These are phyloP conservation scores for Sycophila texana DNA, from an alignment of 2,888 invertebrate genomes.

Conservation along the genomic window DNA sequence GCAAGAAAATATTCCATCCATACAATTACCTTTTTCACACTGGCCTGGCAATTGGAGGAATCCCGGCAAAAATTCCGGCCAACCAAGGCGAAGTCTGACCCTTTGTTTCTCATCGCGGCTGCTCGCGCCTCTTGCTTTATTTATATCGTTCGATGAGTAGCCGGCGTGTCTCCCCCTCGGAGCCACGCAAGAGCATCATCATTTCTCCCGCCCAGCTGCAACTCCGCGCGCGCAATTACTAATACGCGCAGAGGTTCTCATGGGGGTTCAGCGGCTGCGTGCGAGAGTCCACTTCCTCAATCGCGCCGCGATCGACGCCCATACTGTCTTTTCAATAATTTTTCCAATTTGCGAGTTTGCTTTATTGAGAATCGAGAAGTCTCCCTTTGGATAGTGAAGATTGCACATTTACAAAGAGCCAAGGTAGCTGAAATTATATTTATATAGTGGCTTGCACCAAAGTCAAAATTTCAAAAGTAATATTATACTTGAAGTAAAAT, in stretches of 20 bases:
- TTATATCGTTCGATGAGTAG: constrained; percentile 65
- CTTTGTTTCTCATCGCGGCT: background rate
- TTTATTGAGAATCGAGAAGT: no score
- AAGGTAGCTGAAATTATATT: no score
- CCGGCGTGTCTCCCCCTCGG: constrained; percentile 64
- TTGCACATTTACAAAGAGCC: no score
- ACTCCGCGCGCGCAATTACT: constrained; percentile 6
- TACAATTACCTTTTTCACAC: background rate
- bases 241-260: constrained; percentile 17
- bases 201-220: constrained; percentile 56
- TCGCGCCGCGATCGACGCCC: no score
- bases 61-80: background rate
- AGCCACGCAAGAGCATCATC: constrained; percentile 39
- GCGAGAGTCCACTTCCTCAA: no score
- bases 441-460: no score
- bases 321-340: no score
- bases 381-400: no score
- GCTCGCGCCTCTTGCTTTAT: constrained; percentile 63
- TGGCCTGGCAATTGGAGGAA: background rate
- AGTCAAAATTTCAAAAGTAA: no score
- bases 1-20: background rate
- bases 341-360: no score
- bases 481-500: no score
- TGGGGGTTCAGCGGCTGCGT: background rate
- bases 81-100: background rate